These are phyloP conservation scores for Melanotaenia pygmaea DNA, from an alignment of 2,797 vertebrate species.

Conservation along the genomic window DNA sequence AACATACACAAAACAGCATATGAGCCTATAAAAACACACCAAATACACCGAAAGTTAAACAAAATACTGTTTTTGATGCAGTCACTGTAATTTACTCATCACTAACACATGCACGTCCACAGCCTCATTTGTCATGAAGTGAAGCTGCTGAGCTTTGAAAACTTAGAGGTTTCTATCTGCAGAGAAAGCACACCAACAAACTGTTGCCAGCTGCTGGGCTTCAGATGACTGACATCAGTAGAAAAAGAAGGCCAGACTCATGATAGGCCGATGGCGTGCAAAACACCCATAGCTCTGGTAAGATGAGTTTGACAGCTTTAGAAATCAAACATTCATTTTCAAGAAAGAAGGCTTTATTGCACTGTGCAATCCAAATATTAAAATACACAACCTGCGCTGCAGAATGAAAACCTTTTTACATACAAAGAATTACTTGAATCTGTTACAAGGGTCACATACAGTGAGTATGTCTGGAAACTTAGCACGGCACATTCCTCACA, in stretches of 20 bases:
- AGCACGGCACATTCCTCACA: slow-evolving; percentile 26
- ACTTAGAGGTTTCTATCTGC: slow-evolving; percentile 41
- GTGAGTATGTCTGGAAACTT: background rate
- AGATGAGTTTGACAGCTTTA: slow-evolving; percentile 19
- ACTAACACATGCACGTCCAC: slow-evolving; percentile 1
- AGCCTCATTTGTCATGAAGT: slow-evolving; percentile 33
- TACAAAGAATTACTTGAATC: background rate
- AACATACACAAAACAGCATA: background rate
- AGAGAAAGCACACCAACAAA: slow-evolving; percentile 31
- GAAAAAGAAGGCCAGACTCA: slow-evolving; percentile 17
- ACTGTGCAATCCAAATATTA: slow-evolving; percentile 25
- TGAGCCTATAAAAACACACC: background rate
- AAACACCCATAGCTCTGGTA: background rate
- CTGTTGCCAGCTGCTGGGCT: slow-evolving; percentile 67
- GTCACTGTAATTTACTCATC: background rate
- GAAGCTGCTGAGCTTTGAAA: slow-evolving; percentile 24
- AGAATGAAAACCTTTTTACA: background rate
- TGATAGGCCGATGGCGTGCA: slow-evolving; percentile 3
- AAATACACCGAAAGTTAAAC: background rate
- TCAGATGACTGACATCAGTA: slow-evolving; percentile 38
- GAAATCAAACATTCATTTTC: background rate
- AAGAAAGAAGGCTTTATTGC: slow-evolving; percentile 24
- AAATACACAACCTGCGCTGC: background rate
- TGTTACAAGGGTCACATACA: slow-evolving; percentile 8
- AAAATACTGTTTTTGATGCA: background rate